Conservation (phyloP, 2,113 vertebrate species). For the Bufo bufo region DNA sequence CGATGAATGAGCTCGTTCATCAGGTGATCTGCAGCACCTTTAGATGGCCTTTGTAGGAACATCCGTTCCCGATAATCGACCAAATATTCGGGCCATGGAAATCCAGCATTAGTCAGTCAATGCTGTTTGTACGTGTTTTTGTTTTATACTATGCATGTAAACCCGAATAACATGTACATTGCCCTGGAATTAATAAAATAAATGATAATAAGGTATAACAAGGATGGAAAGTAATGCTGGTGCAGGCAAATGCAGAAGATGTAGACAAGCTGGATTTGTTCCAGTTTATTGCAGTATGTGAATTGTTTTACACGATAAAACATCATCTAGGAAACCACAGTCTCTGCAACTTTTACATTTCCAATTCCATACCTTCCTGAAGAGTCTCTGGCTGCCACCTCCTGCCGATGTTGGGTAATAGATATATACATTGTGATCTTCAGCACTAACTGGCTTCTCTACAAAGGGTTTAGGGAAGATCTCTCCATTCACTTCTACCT, state of each 20-base stretch:
- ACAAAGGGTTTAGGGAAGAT: slow-evolving; percentile 97
- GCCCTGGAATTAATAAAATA: too few relatives aligned
- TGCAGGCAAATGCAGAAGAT: not conserved
- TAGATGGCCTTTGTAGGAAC: too few relatives aligned
- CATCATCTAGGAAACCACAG: not conserved
- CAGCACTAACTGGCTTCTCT: slow-evolving; percentile 96
- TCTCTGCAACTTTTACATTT: not conserved
- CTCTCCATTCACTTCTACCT: slow-evolving; percentile 95
- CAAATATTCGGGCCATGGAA: too few relatives aligned
- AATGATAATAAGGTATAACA: too few relatives aligned
- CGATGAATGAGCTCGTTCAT: too few relatives aligned
- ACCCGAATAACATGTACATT: too few relatives aligned
- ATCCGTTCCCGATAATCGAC: too few relatives aligned
- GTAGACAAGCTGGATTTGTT: not conserved
- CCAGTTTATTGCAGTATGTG: not conserved
- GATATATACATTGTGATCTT: slow-evolving; percentile 99
- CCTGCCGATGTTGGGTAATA: slow-evolving; percentile 97
- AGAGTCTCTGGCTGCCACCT: slow-evolving; percentile 96
- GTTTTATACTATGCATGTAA: too few relatives aligned
- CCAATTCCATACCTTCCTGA: slow-evolving; percentile 86
- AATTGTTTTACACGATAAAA: not conserved
- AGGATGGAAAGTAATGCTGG: not conserved
- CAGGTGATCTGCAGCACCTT: too few relatives aligned
- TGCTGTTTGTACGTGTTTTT: too few relatives aligned
- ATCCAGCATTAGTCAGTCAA: too few relatives aligned